Conservation (phyloP, 2,888 invertebrate genomes). For the Dasysyrphus tricinctus region DNA sequence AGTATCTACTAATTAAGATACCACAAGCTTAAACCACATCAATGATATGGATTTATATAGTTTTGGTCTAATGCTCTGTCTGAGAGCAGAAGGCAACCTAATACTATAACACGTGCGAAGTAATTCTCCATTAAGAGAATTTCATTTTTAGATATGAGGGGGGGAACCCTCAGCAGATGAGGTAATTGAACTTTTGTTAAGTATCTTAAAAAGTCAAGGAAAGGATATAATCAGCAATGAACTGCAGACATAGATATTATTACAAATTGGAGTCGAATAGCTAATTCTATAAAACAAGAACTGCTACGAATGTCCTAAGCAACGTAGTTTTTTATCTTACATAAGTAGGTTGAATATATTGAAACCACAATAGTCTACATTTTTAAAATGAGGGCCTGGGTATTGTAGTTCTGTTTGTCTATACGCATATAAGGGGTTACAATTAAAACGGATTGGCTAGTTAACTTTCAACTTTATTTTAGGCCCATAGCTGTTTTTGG, state of each 20-base stretch:
- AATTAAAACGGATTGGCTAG: no score
- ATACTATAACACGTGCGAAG: slow-evolving; percentile 24
- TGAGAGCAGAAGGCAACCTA: neutral
- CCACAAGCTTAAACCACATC: slow-evolving; percentile 14
- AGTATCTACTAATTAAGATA: slow-evolving; percentile 20
- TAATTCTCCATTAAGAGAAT: neutral
- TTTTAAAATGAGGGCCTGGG: no score
- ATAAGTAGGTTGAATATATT: no score
- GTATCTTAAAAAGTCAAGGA: slow-evolving; percentile 2
- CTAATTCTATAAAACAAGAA: neutral
- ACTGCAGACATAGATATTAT: neutral
- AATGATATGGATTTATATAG: neutral
- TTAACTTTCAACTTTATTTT: no score
- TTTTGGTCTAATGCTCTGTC: slow-evolving; percentile 14
- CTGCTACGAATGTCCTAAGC: neutral
- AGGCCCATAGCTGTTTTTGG: no score
- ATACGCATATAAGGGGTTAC: no score
- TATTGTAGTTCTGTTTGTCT: no score
- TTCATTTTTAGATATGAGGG: neutral
- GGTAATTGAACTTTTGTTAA: slow-evolving; percentile 13
- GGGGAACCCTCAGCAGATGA: neutral
- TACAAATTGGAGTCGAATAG: neutral
- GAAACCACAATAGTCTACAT: no score
- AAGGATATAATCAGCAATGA: neutral
- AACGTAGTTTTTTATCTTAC: neutral